phyloP scores from a whole-genome alignment of 23 tunicate species.

The Aplidium turbinatum region DNA sequence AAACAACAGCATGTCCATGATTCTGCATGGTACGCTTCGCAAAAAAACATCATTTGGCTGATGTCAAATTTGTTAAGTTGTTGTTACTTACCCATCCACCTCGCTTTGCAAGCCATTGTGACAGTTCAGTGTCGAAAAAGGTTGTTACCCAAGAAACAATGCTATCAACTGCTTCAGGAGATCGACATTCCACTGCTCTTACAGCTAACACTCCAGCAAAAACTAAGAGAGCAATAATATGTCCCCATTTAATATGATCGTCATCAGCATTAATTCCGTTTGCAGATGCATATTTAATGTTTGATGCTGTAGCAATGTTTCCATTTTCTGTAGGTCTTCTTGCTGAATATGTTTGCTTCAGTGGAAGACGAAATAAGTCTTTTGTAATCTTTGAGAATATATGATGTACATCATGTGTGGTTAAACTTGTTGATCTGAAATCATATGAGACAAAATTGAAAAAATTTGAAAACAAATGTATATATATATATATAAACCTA shows the following conservation, averaged over 20 bases:
- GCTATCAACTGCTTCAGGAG: constrained; percentile 50
- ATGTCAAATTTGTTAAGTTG: too few relatives aligned
- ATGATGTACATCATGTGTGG: constrained; percentile 5
- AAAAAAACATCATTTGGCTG: too few relatives aligned
- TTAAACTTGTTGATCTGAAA: constrained; percentile 8
- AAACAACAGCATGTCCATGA: too few relatives aligned
- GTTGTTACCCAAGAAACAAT: constrained; percentile 67
- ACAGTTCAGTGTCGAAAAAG: constrained; percentile 54
- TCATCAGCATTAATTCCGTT: constrained; percentile 34
- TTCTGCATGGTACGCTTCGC: too few relatives aligned
- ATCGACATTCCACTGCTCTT: constrained; percentile 46
- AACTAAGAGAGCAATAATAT: constrained; percentile 60
- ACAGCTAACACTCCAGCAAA: constrained; percentile 63
- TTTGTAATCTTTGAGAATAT: constrained; percentile 28
- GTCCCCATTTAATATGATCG: constrained; percentile 72
- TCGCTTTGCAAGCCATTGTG: constrained; percentile 39
- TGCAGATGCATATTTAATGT: not conserved
- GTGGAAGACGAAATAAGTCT: constrained; percentile 37
- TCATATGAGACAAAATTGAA: not conserved
- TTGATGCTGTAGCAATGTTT: not conserved
- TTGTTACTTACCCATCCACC: constrained; percentile 85
- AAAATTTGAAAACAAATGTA: not conserved
- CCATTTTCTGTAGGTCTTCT: not conserved
- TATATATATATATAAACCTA: not conserved
- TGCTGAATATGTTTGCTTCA: not conserved